These are phyloP conservation scores for Limonius californicus DNA, from an alignment of 1,140 invertebrate genomes.

Conservation along the genomic window DNA sequence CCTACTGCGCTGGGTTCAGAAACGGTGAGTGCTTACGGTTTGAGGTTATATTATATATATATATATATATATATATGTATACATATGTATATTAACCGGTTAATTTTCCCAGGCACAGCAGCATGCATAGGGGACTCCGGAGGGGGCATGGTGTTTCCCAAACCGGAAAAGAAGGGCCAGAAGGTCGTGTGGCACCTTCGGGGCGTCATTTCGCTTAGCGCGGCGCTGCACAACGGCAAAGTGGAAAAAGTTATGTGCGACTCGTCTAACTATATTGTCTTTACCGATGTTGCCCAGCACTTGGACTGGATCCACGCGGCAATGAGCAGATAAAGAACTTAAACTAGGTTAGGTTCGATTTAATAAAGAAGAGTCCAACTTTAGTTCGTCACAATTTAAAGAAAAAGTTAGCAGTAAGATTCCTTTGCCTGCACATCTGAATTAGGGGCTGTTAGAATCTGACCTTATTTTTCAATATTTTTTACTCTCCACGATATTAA, in stretches of 20 bases:
- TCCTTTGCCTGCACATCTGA: too few species aligned
- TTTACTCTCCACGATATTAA: too few species aligned
- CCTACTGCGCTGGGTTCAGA: conserved; percentile 47
- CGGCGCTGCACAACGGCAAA: conserved; percentile 45
- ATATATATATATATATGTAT: too few species aligned
- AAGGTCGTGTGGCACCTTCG: conserved; percentile 52
- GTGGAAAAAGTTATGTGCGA: conserved; percentile 47
- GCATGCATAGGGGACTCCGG: conserved; percentile 63
- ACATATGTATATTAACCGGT: conserved; percentile 50
- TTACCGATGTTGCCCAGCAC: conserved; percentile 52
- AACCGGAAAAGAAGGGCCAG: conserved; percentile 45
- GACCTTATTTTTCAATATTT: too few species aligned
- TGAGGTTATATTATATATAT: too few species aligned
- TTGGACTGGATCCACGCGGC: conserved; percentile 20
- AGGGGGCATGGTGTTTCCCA: conserved; percentile 55
- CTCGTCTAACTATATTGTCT: conserved; percentile 52
- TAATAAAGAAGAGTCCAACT: too few species aligned
- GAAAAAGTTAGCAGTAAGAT: too few species aligned
- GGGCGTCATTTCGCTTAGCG: conserved; percentile 54
- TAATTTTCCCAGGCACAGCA: conserved; percentile 52
- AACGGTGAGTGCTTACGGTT: conserved; percentile 50
- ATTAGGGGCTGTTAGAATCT: too few species aligned
- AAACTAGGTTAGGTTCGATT: too few species aligned
- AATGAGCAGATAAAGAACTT: conserved; percentile 10
- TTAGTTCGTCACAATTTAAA: too few species aligned